Percentiles rank a stretch among this genome's conserved stretches.
Conservation (phyloP, 2,888 invertebrate species). For the Drosophila koepferae region DNA sequence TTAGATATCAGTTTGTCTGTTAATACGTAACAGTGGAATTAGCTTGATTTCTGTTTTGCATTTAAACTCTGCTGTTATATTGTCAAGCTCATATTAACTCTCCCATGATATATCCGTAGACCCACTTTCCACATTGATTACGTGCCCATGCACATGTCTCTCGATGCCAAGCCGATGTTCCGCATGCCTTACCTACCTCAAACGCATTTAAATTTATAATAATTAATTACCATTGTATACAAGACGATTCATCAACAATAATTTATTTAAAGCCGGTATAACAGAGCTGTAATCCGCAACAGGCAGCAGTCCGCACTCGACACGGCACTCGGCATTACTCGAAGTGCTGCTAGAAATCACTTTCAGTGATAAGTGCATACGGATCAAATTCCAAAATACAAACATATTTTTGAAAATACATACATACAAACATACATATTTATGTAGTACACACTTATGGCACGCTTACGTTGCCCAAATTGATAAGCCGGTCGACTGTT, state of each 20-base stretch:
- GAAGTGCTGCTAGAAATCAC: slow-evolving; percentile 42
- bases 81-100: background rate
- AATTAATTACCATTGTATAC: background rate
- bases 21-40: background rate
- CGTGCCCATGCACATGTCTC: background rate
- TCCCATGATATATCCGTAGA: too few species aligned
- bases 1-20: background rate
- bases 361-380: slow-evolving; percentile 44
- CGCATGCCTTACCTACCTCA: slow-evolving; percentile 45
- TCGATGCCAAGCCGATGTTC: background rate
- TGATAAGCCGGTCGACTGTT: slow-evolving; percentile 33
- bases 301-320: slow-evolving; percentile 3
- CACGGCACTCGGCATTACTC: slow-evolving; percentile 5
- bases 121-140: background rate
- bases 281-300: slow-evolving; percentile 17
- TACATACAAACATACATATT: background rate
- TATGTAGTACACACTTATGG: slow-evolving; percentile 5
- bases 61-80: background rate
- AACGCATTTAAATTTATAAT: slow-evolving; percentile 9
- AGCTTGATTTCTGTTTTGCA: background rate
- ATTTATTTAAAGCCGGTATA: slow-evolving; percentile 1
- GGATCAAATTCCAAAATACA: slow-evolving; percentile 52
- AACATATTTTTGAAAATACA: background rate
- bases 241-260: background rate
- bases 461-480: slow-evolving; percentile 55